phyloP scores from a whole-genome alignment of 2,797 vertebrate species.

The Sorex maritimensis region DNA sequence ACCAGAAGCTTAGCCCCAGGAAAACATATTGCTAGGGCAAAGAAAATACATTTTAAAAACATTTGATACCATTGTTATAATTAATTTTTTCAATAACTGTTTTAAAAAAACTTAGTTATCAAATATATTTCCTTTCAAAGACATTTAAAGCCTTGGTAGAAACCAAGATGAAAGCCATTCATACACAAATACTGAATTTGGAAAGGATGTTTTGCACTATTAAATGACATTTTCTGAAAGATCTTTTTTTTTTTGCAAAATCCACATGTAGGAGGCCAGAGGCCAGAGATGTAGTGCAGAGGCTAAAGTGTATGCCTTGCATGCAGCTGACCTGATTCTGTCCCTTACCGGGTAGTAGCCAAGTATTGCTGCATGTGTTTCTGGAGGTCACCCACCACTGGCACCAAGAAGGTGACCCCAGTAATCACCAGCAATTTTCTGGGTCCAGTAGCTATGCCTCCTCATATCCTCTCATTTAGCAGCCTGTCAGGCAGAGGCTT shows the following conservation, averaged over 20 bases:
- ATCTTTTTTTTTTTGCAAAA: conserved; percentile 1
- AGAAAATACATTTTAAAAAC: background rate
- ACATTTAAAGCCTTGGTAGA: background rate
- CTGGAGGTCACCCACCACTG: too few relatives aligned
- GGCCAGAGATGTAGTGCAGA: too few relatives aligned
- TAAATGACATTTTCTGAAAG: conserved; percentile 21
- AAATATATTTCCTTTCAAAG: conserved; percentile 9
- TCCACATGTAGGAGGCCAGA: too few relatives aligned
- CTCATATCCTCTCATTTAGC: too few relatives aligned
- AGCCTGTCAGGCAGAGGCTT: too few relatives aligned
- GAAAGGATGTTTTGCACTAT: background rate
- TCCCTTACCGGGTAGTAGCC: too few relatives aligned
- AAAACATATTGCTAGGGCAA: conserved; percentile 38
- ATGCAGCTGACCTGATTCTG: too few relatives aligned
- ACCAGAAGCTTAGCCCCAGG: background rate
- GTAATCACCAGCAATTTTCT: too few relatives aligned
- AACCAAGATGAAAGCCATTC: conserved; percentile 13
- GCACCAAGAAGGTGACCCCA: too few relatives aligned
- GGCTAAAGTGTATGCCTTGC: too few relatives aligned
- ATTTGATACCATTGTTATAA: background rate
- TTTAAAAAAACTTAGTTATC: background rate
- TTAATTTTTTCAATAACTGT: background rate
- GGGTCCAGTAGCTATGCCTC: too few relatives aligned
- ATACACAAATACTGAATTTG: background rate
- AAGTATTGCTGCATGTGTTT: too few relatives aligned